A percentile compares a stretch with the other conserved stretches of the same genome.
Conservation (phyloP, 2,888 invertebrate species). For the Ophion ventricosus region DNA sequence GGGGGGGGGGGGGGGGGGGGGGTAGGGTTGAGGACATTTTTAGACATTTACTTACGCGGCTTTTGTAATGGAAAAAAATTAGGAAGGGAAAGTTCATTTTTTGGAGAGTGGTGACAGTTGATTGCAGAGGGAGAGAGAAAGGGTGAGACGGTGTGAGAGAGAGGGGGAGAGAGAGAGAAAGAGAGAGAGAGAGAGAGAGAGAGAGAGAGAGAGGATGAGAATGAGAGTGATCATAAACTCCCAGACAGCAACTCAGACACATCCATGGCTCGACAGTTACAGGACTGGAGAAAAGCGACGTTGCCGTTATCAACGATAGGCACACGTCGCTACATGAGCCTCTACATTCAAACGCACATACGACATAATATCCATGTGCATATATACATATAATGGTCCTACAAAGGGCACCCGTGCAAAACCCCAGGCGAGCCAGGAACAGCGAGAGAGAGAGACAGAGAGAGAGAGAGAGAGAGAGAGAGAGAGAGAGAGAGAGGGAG, state of each 20-base stretch:
- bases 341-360: neutral
- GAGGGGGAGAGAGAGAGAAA: too few relatives aligned
- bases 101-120: too few relatives aligned
- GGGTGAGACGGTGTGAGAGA: too few relatives aligned
- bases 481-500: slow-evolving; percentile 26
- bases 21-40: too few relatives aligned
- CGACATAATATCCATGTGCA: neutral
- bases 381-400: neutral
- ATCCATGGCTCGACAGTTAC: slow-evolving; percentile 9
- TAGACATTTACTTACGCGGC: too few relatives aligned
- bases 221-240: slow-evolving; percentile 11
- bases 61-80: too few relatives aligned
- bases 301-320: slow-evolving; percentile 69
- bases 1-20: too few relatives aligned
- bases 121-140: too few relatives aligned
- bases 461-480: slow-evolving; percentile 9
- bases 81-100: too few relatives aligned
- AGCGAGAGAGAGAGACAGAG: slow-evolving; percentile 2
- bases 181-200: too few relatives aligned
- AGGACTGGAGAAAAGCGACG: slow-evolving; percentile 48
- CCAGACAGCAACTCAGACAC: slow-evolving; percentile 12
- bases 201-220: neutral
- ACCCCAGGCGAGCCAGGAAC: neutral
- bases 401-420: neutral
- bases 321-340: slow-evolving; percentile 45